phyloP scores from a whole-genome alignment of 2,113 vertebrate genomes.

The Leptodactylus fuscus region DNA sequence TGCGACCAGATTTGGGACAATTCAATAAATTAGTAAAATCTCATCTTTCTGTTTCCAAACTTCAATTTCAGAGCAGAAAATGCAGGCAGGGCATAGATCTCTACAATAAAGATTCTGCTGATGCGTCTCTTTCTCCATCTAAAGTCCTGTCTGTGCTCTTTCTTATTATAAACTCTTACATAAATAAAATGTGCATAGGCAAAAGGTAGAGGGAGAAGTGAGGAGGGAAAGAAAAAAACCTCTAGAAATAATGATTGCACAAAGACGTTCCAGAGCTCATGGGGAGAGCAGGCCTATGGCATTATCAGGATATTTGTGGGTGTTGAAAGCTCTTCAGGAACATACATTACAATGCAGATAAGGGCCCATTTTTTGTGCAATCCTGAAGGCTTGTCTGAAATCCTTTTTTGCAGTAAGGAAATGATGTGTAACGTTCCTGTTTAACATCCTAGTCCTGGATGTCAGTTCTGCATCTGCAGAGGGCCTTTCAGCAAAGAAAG shows the following conservation, averaged over 20 bases:
- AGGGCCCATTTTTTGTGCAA: not conserved
- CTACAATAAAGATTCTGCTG: not conserved
- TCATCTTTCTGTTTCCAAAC: too few species aligned
- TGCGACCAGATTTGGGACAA: too few species aligned
- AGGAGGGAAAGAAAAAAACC: not conserved
- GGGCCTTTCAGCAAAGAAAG: not conserved
- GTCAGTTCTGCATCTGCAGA: not conserved
- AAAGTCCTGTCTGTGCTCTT: not conserved
- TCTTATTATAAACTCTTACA: not conserved
- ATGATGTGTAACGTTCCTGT: not conserved
- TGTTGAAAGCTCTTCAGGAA: not conserved
- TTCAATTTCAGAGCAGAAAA: not conserved
- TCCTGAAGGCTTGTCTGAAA: not conserved
- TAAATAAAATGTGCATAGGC: not conserved
- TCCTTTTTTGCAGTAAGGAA: not conserved
- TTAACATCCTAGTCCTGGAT: not conserved
- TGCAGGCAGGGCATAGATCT: not conserved
- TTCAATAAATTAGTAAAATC: too few species aligned
- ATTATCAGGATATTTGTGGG: not conserved
- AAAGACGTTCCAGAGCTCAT: conserved; percentile 7
- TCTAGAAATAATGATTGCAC: too few species aligned
- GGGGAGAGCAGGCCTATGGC: not conserved
- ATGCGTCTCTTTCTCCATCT: not conserved
- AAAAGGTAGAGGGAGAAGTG: not conserved
- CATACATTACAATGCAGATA: not conserved